Percentiles rank a stretch among this genome's conserved stretches.
Evolutionary conservation across 2,888 invertebrate genomes (phyloP).

Genomic region (Acrocera orbiculus): DNA sequence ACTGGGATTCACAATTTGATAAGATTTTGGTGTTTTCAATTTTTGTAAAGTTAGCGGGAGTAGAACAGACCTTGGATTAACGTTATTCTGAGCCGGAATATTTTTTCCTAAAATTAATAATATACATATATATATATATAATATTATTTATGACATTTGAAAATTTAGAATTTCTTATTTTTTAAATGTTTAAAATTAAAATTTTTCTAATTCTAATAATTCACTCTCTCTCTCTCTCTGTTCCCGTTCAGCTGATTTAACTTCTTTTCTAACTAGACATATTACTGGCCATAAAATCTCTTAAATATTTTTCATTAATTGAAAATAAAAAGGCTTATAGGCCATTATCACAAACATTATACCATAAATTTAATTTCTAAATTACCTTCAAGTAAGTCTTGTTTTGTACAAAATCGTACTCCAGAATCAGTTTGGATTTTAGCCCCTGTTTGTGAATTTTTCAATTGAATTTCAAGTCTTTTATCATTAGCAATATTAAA

Average conservation of each 20-base stretch:
- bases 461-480: conserved; percentile 15
- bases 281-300: no score
- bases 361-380: neutral
- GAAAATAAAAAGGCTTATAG: no score
- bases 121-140: no score
- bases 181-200: no score
- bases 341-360: no score
- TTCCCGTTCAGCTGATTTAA: no score
- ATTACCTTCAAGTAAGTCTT: conserved; percentile 13
- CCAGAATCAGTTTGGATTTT: conserved; percentile 15
- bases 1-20: conserved; percentile 53
- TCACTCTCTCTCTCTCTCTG: no score
- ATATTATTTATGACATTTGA: no score
- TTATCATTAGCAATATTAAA: conserved; percentile 13
- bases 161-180: no score
- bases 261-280: no score
- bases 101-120: conserved; percentile 13
- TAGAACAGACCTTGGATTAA: conserved; percentile 47
- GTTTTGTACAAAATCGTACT: conserved; percentile 14
- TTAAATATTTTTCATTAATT: no score
- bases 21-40: conserved; percentile 51
- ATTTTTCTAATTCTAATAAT: no score
- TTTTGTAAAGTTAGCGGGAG: conserved; percentile 51
- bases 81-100: conserved; percentile 16
- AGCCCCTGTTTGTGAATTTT: conserved; percentile 13